Evolutionary conservation across 1,140 invertebrate genomes (phyloP), one percentile per base, ranked within the genome.

Genomic region (Drosophila busckii): DNA sequence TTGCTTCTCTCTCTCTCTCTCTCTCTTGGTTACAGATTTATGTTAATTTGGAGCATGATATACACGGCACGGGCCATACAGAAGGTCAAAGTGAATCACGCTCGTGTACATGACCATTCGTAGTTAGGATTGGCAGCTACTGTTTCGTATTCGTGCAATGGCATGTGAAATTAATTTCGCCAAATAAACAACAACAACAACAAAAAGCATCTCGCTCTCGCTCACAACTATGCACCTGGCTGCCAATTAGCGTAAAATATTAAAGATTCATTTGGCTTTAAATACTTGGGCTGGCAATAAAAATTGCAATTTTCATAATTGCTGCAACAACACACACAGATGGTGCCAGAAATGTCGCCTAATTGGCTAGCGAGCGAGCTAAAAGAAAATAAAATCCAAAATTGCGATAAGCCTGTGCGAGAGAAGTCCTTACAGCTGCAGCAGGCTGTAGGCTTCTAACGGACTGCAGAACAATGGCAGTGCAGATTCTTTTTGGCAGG

Each of bases 281-380:
- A 42, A 67, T 71, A 80, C 56, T 46, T 49, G 41, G 66, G 55
- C 25, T 44, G 31, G 65, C 76, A 82, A 82, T 82, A 82, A 82
- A 82, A 82, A 82, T 82, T 75, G 75, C 75, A 65, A 82, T 82
- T 82, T 82, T 82, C 75, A 82, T 82, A 82, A 82, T 82, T 82
- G 75, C 75, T 44, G n/a, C n/a, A n/a, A n/a, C n/a, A n/a, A n/a
- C n/a, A 50, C 28, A 49, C 54, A 68, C 70, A 75, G 75, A 82
- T 82, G 75, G 75, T 82, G 75, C 65, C 68, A 82, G 63, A 82
- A 82, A 82, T 75, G 75, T 82, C 75, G 75, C 75, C 75, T 82
- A 82, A 82, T 82, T 82, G 75, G 75, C 75, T 75, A 53, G 52
- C 41, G 17, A 35, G 16, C 50, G 35, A 25, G n/a, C n/a, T n/a